These are phyloP conservation scores for Aspidapion aeneum DNA, from an alignment of 2,888 invertebrate species.

Conservation along the genomic window DNA sequence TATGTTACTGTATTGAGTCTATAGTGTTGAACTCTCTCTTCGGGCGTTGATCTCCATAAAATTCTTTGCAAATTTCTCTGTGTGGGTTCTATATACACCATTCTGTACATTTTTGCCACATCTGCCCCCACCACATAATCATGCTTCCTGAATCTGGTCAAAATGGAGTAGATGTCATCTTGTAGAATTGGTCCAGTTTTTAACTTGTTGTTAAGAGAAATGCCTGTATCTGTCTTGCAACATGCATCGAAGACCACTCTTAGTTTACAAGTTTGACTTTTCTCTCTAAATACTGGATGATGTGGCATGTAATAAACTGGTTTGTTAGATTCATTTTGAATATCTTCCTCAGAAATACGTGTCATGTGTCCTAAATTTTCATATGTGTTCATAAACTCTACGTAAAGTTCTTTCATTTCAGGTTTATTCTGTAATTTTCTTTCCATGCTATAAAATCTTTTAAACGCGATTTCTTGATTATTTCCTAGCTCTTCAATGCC, in stretches of 20 bases:
- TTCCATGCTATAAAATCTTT: conserved; percentile 5
- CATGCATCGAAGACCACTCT: conserved; percentile 17
- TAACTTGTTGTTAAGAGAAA: too few species aligned
- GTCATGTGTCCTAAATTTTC: conserved; percentile 8
- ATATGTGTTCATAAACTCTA: too few species aligned
- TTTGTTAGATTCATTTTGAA: neutral
- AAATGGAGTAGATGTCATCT: too few species aligned
- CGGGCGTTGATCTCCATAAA: too few species aligned
- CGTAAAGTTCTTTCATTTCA: conserved; percentile 1
- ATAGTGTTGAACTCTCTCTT: neutral
- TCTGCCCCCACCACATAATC: neutral
- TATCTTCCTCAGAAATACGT: neutral
- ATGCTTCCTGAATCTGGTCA: conserved; percentile 1
- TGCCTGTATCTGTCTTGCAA: conserved; percentile 5
- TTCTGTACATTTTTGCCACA: neutral
- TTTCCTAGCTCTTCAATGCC: neutral
- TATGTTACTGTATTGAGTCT: neutral
- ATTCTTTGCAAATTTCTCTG: neutral
- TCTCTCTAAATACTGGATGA: too few species aligned
- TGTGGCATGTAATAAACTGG: too few species aligned
- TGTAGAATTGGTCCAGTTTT: too few species aligned
- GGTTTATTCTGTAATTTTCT: conserved; percentile 6
- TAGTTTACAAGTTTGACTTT: too few species aligned
- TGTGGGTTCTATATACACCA: neutral
- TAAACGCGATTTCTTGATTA: neutral